Base-by-base conservation (phyloP, 2,113 vertebrate genomes). In the Oncorhynchus masou region DNA sequence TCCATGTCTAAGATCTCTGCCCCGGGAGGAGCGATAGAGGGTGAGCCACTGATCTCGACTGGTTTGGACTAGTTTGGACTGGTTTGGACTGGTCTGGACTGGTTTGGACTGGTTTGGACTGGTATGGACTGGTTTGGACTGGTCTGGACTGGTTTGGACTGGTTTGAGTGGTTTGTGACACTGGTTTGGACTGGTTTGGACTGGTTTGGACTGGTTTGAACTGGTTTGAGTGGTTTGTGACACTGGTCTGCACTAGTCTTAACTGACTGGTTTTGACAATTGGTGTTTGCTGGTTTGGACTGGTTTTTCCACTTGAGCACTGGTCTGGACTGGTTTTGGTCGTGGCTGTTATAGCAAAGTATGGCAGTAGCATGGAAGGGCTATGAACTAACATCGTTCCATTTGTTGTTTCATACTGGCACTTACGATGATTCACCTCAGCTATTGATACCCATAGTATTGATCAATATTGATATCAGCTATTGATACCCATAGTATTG, bases 1-100 rank as follows among this genome's bases (percentile, higher is more conserved):
- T 93, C 94, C 48, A 97, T 99, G 96, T 99, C 98, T 0, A 95
- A 94, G 87, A 95, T 99, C 84, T 99, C 97, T 0, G 95, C 96
- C 1, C 94, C 97, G 0, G 97, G 98, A 1, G 96, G 97, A 66
- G 92, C 97, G 80, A 93, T 98, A 65, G 96, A 98, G 88, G 97
- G 97, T 98, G 86, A 79, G 92, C 0, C 12, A 22, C 75, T 39
- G 62, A 60, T 77, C 19, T 60, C 27, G 54, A 59, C 70, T 48
- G 59, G 65, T 29, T 3, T 29, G 29, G 29, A 22, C 71, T 39
- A 57, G 65, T 77, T 8, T 60, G 31, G 54, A 59, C 67, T 48
- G 59, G 65, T 59, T 29, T 66, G 16, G 3, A 48, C 3, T 65
- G 34, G 19, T 66, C 25, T 45, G 78, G 24, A 31, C 29, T 31